A percentile compares a stretch with the other conserved stretches of the same genome.
These are phyloP conservation scores for Ceratotherium simum DNA, from an alignment of 2,113 vertebrate genomes.

Conservation along the genomic window DNA sequence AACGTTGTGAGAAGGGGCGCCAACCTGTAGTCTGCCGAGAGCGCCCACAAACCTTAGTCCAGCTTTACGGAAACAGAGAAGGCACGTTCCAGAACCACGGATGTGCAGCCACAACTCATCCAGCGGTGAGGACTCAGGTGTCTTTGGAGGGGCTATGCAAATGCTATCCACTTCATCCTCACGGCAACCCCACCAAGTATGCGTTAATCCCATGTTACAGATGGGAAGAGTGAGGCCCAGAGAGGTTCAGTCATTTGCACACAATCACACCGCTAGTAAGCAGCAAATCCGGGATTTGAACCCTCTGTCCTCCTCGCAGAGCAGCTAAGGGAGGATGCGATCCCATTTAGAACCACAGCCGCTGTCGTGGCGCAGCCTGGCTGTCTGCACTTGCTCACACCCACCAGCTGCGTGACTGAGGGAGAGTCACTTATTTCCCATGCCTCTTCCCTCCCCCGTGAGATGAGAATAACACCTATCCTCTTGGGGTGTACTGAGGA, in stretches of 20 bases:
- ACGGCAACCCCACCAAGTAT: neutral
- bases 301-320: neutral
- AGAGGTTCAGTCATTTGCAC: neutral
- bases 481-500: neutral
- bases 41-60: neutral
- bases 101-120: rapidly evolving
- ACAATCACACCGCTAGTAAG: neutral
- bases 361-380: neutral
- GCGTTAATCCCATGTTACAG: neutral
- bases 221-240: neutral
- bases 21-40: neutral
- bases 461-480: neutral
- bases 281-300: neutral
- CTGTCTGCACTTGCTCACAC: neutral
- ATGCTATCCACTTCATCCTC: neutral
- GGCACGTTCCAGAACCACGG: neutral
- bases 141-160: neutral
- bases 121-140: neutral
- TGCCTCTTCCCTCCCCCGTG: neutral
- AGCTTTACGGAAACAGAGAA: neutral
- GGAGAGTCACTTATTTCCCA: neutral
- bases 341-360: neutral
- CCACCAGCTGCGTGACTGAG: neutral
- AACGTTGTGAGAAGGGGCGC: neutral
- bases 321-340: neutral